These are phyloP conservation scores for Lasioglossum villosulum DNA, from an alignment of 2,888 invertebrate species.

Conservation along the genomic window DNA sequence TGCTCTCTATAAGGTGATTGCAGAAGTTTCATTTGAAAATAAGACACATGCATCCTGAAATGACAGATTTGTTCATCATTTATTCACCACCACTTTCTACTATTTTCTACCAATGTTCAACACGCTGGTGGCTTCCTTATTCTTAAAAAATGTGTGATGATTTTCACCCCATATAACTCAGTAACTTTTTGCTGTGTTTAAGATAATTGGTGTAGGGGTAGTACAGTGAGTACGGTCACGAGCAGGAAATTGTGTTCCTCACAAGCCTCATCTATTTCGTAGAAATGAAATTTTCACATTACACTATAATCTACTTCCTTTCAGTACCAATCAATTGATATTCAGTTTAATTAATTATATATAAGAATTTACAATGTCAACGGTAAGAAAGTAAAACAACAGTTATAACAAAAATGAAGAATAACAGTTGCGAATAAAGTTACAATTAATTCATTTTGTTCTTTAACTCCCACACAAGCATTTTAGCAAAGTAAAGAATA, in stretches of 20 bases:
- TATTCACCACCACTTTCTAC: background rate
- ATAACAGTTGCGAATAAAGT: background rate
- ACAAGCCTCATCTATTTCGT: background rate
- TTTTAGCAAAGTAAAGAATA: background rate
- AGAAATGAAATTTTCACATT: background rate
- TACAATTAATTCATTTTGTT: background rate
- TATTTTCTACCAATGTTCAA: background rate
- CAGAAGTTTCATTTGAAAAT: background rate
- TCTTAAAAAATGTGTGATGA: background rate
- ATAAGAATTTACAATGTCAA: background rate
- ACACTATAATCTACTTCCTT: background rate
- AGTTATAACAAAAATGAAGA: too few species aligned
- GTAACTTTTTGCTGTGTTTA: background rate
- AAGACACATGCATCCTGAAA: background rate
- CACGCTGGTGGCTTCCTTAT: background rate
- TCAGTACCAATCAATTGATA: background rate
- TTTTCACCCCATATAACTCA: background rate
- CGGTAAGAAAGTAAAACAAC: background rate
- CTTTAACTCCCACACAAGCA: background rate
- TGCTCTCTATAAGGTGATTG: background rate
- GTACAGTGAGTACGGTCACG: background rate
- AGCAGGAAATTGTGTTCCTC: background rate
- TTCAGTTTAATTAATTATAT: background rate
- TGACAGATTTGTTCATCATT: background rate
- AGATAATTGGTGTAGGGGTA: background rate